phyloP scores from a whole-genome alignment of 2,888 invertebrate genomes.

The Cryptops parisi region DNA sequence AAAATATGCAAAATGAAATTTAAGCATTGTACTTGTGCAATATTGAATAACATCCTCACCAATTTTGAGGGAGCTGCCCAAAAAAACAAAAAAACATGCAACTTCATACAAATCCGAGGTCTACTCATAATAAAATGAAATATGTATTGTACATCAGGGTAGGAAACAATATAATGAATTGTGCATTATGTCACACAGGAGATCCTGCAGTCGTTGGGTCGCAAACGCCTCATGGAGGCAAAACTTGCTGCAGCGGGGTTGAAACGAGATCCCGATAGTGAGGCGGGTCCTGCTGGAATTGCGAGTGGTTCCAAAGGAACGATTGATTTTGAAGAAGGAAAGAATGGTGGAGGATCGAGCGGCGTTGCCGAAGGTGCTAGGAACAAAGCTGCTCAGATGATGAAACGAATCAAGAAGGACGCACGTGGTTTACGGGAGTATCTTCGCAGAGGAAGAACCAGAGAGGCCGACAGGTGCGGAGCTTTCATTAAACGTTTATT shows the following conservation, averaged over 20 bases:
- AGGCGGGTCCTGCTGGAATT: slow-evolving; percentile 2
- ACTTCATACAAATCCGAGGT: too few relatives aligned
- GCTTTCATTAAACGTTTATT: too few relatives aligned
- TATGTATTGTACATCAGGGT: neutral
- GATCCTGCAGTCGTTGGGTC: slow-evolving; percentile 73
- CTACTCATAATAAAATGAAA: too few relatives aligned
- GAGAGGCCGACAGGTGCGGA: too few relatives aligned
- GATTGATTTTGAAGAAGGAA: too few relatives aligned
- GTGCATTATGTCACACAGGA: too few relatives aligned
- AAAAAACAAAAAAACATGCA: too few relatives aligned
- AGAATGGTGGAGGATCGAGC: neutral
- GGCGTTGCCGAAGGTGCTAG: slow-evolving; percentile 14
- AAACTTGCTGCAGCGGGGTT: slow-evolving; percentile 27
- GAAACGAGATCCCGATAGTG: slow-evolving; percentile 12
- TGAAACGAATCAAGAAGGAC: slow-evolving; percentile 13
- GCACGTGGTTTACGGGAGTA: slow-evolving; percentile 17
- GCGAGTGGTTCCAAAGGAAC: neutral
- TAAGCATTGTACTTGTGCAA: too few relatives aligned
- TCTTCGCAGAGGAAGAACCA: slow-evolving; percentile 8
- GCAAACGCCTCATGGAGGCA: slow-evolving; percentile 75
- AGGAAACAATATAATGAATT: neutral
- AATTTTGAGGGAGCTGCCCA: too few relatives aligned
- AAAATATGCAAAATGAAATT: too few relatives aligned
- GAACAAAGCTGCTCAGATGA: slow-evolving; percentile 16
- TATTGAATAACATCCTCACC: too few relatives aligned